These are phyloP conservation scores for Dryocosmus kuriphilus DNA, from an alignment of 2,888 invertebrate genomes.

Conservation along the genomic window DNA sequence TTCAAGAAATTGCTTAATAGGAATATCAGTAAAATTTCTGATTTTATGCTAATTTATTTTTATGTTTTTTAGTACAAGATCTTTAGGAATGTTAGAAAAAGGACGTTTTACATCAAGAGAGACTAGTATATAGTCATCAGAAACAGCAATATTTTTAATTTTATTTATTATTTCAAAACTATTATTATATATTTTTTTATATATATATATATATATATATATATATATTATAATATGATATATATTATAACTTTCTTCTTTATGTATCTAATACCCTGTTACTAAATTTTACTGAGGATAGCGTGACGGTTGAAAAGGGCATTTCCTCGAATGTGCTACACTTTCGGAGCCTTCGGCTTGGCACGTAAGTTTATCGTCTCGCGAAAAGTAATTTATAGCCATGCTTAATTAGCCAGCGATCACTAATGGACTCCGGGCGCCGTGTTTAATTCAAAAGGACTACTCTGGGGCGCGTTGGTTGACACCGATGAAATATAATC, in stretches of 20 bases:
- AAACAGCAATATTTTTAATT: too few species aligned
- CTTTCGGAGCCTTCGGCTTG: constrained; percentile 10
- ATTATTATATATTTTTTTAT: too few species aligned
- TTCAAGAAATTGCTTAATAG: too few species aligned
- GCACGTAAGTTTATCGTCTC: constrained; percentile 55
- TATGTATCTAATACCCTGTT: not conserved
- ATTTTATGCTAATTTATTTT: too few species aligned
- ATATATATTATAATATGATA: too few species aligned
- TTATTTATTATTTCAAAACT: too few species aligned
- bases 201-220: too few species aligned
- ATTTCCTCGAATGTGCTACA: constrained; percentile 24
- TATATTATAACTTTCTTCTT: not conserved
- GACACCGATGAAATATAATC: constrained; percentile 32
- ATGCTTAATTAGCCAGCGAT: constrained; percentile 65
- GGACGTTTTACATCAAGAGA: too few species aligned
- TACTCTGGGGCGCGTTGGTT: constrained; percentile 43
- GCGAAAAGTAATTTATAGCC: constrained; percentile 63
- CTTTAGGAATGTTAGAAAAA: too few species aligned
- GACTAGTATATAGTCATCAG: too few species aligned
- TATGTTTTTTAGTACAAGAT: too few species aligned
- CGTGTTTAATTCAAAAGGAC: constrained; percentile 62
- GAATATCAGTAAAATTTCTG: too few species aligned
- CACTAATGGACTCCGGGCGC: constrained; percentile 63
- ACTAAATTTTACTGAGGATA: not conserved
- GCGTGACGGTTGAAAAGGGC: constrained; percentile 29